Evolutionary conservation across 1,140 invertebrate species (phyloP), one percentile per base, ranked within the genome.

Genomic region (Batillaria attramentaria): DNA sequence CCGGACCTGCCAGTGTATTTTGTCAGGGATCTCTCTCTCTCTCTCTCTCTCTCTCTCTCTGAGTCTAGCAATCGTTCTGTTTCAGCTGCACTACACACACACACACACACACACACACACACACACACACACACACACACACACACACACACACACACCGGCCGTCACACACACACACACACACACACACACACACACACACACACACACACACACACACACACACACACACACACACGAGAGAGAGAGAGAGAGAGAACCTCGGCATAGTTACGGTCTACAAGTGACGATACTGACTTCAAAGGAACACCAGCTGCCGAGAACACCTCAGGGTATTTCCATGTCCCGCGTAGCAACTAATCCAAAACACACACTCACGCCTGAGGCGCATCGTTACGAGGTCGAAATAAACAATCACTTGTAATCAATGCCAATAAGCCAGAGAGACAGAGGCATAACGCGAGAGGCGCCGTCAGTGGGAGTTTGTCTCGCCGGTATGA

Each of bases 181-280:
- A 28, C 62, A 10, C 62, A 28, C 62, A 66, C 62, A 66, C 62
- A 66, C 62, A 66, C 62, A 66, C 62, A 33, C 33, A 20, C 62
- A 66, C 62, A 66, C 62, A 66, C 31, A 35, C 62, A 66, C 33
- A 66, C 62, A 66, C 31, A 66, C 62, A 66, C 62, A 66, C 62
- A 66, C 62, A 66, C 20, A 37, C 62, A 66, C 31, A 66, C 62
- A 33, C 31, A 66, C 62, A 10, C 31, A 50, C 46, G 46, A 50
- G 46, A 13, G 46, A 13, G 46, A 13, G 24, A 24, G 46, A 24
- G 46, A 24, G 10, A 24, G 46, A 10, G 24, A 13, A 13, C 10
- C 24, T 24, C 46, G 24, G 46, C 24, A 13, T 10, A 13, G 46
- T 50, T 10, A 13, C 10, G 10, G 46, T 50, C 10, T 50, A 24